Evolutionary conservation across 2,113 vertebrate species (phyloP).

Genomic region (Pomatorhinus ruficollis): DNA sequence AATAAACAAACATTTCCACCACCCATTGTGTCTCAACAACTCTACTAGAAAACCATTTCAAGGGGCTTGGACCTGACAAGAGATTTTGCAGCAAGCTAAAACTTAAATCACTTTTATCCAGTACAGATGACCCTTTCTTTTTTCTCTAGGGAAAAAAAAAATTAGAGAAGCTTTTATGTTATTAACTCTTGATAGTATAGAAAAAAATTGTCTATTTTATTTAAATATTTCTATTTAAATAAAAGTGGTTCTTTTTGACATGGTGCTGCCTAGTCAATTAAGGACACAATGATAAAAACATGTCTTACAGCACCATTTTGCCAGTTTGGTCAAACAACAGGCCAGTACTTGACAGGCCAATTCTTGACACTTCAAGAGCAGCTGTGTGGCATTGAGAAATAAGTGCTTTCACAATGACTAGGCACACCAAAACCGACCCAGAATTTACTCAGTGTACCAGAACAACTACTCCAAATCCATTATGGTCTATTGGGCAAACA

Average conservation of each 20-base stretch:
- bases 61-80: not conserved
- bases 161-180: not conserved
- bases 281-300: not conserved
- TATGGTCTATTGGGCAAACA: conserved; percentile 59
- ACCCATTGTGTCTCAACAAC: conserved; percentile 36
- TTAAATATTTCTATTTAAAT: not conserved
- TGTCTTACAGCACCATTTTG: not conserved
- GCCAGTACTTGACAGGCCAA: not conserved
- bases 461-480: conserved; percentile 65
- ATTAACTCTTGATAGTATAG: not conserved
- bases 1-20: conserved; percentile 32
- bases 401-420: conserved; percentile 37
- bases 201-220: not conserved
- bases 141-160: not conserved
- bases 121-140: not conserved
- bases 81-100: not conserved
- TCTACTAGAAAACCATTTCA: conserved; percentile 35
- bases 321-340: not conserved
- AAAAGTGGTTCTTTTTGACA: not conserved
- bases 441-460: conserved; percentile 56
- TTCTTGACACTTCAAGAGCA: conserved; percentile 13
- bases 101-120: not conserved
- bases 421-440: conserved; percentile 20
- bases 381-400: conserved; percentile 32
- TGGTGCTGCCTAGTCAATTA: not conserved